Evolutionary conservation across 2,888 invertebrate genomes (phyloP).

Genomic region (Ctenicera cuprea): DNA sequence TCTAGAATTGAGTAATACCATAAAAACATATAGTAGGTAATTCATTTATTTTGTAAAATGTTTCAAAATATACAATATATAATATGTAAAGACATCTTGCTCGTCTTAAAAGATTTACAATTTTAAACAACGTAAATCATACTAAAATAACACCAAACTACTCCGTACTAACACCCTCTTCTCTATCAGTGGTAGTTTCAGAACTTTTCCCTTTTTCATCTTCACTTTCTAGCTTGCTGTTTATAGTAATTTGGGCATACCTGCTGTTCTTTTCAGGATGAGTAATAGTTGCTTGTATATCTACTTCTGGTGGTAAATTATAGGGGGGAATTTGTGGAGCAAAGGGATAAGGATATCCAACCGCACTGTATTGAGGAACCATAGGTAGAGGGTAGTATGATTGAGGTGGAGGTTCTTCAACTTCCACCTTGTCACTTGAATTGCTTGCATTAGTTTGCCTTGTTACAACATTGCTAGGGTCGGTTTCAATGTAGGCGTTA

Average conservation of each 20-base stretch:
- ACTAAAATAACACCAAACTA: background rate
- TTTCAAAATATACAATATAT: no score
- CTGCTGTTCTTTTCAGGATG: constrained; percentile 35
- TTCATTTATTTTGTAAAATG: no score
- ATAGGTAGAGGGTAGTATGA: constrained; percentile 28
- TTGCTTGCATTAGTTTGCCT: background rate
- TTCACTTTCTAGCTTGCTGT: constrained; percentile 22
- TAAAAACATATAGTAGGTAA: no score
- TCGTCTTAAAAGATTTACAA: no score
- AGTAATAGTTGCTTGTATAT: constrained; percentile 44
- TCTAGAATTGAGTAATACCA: no score
- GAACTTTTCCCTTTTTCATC: background rate
- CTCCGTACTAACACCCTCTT: background rate
- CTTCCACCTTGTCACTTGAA: background rate
- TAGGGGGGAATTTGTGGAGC: constrained; percentile 19
- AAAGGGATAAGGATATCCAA: constrained; percentile 33
- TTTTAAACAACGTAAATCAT: no score
- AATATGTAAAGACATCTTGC: no score
- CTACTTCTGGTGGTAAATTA: constrained; percentile 44
- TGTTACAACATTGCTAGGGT: constrained; percentile 4
- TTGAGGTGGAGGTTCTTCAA: constrained; percentile 23
- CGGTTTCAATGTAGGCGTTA: constrained; percentile 25
- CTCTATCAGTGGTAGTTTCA: background rate
- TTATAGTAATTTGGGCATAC: constrained; percentile 45
- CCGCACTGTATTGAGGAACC: constrained; percentile 25